Evolutionary conservation across 2,113 vertebrate species (phyloP).

Genomic region (Bufo bufo): DNA sequence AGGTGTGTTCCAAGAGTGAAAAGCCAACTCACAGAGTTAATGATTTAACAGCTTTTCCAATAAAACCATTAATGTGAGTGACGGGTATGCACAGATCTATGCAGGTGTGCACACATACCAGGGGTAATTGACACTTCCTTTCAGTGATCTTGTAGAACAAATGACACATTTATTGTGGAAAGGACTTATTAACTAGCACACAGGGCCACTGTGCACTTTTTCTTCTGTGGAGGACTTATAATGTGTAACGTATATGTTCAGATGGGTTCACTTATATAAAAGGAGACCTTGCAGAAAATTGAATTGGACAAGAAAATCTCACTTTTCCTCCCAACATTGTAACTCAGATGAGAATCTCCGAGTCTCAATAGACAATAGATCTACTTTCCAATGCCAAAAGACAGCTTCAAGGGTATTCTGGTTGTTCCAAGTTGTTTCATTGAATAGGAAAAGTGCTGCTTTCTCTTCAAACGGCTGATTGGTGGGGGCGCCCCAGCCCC

Average conservation of each 20-base stretch:
- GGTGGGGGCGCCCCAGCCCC: too few species aligned
- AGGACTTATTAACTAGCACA: not conserved
- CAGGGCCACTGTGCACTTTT: not conserved
- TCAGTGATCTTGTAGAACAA: not conserved
- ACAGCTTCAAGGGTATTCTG: too few species aligned
- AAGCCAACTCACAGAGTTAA: not conserved
- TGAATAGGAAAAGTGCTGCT: too few species aligned
- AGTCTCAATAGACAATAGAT: too few species aligned
- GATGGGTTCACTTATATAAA: too few species aligned
- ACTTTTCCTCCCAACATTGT: not conserved
- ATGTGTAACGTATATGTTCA: too few species aligned
- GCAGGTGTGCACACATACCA: not conserved
- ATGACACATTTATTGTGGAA: not conserved
- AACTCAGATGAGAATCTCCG: too few species aligned
- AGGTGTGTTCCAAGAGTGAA: not conserved
- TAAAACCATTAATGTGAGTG: not conserved
- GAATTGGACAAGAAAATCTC: not conserved
- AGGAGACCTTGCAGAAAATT: not conserved
- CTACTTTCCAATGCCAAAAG: too few species aligned
- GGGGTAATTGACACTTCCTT: not conserved
- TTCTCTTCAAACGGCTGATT: too few species aligned
- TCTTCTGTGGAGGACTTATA: too few species aligned
- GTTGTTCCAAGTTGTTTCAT: too few species aligned
- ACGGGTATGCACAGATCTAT: not conserved
- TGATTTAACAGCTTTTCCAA: conserved; percentile 20